These are phyloP conservation scores for Sciurus carolinensis DNA, from an alignment of 2,797 vertebrate genomes.

Conservation along the genomic window DNA sequence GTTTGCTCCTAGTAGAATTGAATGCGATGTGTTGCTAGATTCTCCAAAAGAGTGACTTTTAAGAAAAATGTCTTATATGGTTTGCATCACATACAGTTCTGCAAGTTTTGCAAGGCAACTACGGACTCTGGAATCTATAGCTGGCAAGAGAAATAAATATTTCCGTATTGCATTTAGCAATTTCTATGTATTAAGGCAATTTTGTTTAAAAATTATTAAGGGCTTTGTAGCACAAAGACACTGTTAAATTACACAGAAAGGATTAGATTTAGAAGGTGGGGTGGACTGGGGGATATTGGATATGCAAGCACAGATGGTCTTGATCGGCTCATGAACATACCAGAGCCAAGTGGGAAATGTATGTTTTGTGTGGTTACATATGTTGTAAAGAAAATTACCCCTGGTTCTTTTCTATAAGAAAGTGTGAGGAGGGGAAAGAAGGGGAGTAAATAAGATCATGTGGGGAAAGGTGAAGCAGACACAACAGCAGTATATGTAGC, in stretches of 20 bases:
- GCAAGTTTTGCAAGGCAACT: slow-evolving; percentile 67
- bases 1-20: slow-evolving; percentile 55
- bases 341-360: slow-evolving; percentile 76
- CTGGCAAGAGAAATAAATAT: slow-evolving; percentile 79
- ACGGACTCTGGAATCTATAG: slow-evolving; percentile 61
- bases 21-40: slow-evolving; percentile 56
- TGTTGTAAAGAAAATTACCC: slow-evolving; percentile 82
- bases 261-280: slow-evolving; percentile 77
- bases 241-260: slow-evolving; percentile 80
- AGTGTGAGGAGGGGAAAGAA: slow-evolving; percentile 26
- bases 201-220: slow-evolving; percentile 84
- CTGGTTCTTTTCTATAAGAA: slow-evolving; percentile 75
- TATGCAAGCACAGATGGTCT: slow-evolving; percentile 79
- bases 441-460: slow-evolving; percentile 12
- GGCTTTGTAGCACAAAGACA: slow-evolving; percentile 74
- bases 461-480: slow-evolving; percentile 79
- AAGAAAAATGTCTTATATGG: slow-evolving; percentile 65
- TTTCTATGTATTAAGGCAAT: slow-evolving; percentile 77
- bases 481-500: slow-evolving; percentile 51
- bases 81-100: slow-evolving; percentile 59
- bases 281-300: slow-evolving; percentile 71
- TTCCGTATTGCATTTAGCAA: slow-evolving; percentile 83
- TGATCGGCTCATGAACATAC: slow-evolving; percentile 70
- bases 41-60: slow-evolving; percentile 74
- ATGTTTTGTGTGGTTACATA: slow-evolving; percentile 77